phyloP scores from a whole-genome alignment of 2,113 vertebrate genomes.

The Galeopterus variegatus region DNA sequence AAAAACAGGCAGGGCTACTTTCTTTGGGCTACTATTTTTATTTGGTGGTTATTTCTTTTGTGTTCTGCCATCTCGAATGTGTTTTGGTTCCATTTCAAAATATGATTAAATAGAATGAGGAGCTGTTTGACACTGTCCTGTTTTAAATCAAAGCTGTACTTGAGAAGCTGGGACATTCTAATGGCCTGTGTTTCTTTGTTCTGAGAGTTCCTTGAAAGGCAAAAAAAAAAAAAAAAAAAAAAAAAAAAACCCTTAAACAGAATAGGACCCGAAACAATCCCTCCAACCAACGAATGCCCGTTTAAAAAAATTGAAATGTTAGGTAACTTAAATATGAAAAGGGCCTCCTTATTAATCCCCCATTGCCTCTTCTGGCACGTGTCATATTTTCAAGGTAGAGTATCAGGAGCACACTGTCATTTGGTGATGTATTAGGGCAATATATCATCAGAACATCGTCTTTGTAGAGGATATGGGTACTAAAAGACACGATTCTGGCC shows the following conservation, averaged over 20 bases:
- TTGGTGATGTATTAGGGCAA: slow-evolving; percentile 87
- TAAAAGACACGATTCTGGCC: slow-evolving; percentile 89
- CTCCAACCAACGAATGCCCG: slow-evolving; percentile 41
- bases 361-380: slow-evolving; percentile 84
- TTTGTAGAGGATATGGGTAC: slow-evolving; percentile 87
- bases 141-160: slow-evolving; percentile 75
- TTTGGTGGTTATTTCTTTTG: slow-evolving; percentile 86
- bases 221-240: background rate
- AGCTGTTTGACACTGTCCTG: slow-evolving; percentile 72
- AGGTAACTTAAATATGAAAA: slow-evolving; percentile 31
- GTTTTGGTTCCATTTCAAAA: slow-evolving; percentile 86
- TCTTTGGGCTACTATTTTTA: slow-evolving; percentile 88
- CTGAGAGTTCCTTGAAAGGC: slow-evolving; percentile 54
- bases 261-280: slow-evolving; percentile 50
- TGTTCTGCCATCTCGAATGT: slow-evolving; percentile 79
- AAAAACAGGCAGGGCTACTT: slow-evolving; percentile 85
- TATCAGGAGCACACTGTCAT: slow-evolving; percentile 88
- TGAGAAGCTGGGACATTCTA: slow-evolving; percentile 24
- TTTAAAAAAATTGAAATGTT: slow-evolving; percentile 78
- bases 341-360: slow-evolving; percentile 77
- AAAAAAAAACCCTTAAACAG: slow-evolving; percentile 25
- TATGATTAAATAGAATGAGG: slow-evolving; percentile 80
- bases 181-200: slow-evolving; percentile 75
- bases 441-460: slow-evolving; percentile 89
- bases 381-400: slow-evolving; percentile 87